A percentile compares a stretch with the other conserved stretches of the same genome.
These are phyloP conservation scores for Crotalus viridis DNA, from an alignment of 2,113 vertebrate genomes.

Conservation along the genomic window DNA sequence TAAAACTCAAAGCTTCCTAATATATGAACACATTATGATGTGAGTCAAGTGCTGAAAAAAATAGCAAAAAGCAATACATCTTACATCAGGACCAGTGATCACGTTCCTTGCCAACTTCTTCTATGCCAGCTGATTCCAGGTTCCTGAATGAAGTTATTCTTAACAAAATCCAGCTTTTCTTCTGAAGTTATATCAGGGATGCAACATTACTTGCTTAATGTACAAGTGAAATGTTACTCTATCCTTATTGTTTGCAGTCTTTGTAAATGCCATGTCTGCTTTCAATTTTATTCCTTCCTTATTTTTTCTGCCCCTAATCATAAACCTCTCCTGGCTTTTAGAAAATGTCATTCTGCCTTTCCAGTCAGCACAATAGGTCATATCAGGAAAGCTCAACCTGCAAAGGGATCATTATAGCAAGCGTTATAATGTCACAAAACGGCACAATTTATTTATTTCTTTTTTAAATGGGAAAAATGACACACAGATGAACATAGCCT, in stretches of 20 bases:
- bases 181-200: background rate
- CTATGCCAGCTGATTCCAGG: background rate
- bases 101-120: background rate
- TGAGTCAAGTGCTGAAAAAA: background rate
- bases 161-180: conserved; percentile 16
- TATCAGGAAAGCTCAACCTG: conserved; percentile 11
- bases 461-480: background rate
- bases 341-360: conserved; percentile 39
- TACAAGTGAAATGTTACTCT: conserved; percentile 20
- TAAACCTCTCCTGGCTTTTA: conserved; percentile 37
- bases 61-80: background rate
- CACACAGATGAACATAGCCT: background rate
- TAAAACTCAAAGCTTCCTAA: conserved; percentile 15
- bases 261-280: conserved; percentile 21
- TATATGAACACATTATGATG: background rate
- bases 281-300: conserved; percentile 23
- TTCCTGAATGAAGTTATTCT: background rate
- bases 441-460: background rate
- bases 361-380: conserved; percentile 21
- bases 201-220: conserved; percentile 13
- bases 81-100: background rate
- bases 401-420: conserved; percentile 6
- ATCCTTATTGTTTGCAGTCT: conserved; percentile 21
- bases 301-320: conserved; percentile 28
- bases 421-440: conserved; percentile 1